phyloP scores from a whole-genome alignment of 2,113 vertebrate genomes.

The Clinocottus analis region DNA sequence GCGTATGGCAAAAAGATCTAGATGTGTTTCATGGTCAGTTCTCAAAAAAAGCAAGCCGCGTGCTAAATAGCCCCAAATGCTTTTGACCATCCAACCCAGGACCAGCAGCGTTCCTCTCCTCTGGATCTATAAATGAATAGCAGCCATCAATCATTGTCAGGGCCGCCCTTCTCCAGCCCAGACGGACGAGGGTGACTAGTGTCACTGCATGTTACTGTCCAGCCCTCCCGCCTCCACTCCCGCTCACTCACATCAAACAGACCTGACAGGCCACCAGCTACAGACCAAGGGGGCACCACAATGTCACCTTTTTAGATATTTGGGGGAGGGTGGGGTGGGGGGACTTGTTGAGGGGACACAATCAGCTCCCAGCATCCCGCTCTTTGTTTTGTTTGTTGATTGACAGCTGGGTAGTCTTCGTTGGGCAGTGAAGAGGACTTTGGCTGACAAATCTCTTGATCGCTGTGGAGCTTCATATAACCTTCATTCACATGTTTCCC shows the following conservation, averaged over 20 bases:
- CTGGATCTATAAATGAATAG: slow-evolving; percentile 92
- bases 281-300: slow-evolving; percentile 87
- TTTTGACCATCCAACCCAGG: slow-evolving; percentile 42
- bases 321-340: slow-evolving; percentile 40
- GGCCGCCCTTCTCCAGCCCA: slow-evolving; percentile 89
- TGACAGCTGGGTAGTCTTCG: slow-evolving; percentile 71
- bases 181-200: slow-evolving; percentile 94
- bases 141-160: slow-evolving; percentile 98
- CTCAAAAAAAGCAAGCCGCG: slow-evolving; percentile 34
- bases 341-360: slow-evolving; percentile 80
- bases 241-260: slow-evolving; percentile 88
- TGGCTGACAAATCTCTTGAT: slow-evolving; percentile 50
- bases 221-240: slow-evolving; percentile 88
- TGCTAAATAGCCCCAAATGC: slow-evolving; percentile 70
- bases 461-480: slow-evolving; percentile 28
- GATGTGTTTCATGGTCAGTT: slow-evolving; percentile 32
- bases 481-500: slow-evolving; percentile 27
- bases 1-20: neutral
- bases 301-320: slow-evolving; percentile 96
- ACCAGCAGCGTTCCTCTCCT: slow-evolving; percentile 52
- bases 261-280: slow-evolving; percentile 94
- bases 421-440: slow-evolving; percentile 63
- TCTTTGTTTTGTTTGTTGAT: slow-evolving; percentile 76
- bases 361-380: slow-evolving; percentile 63
- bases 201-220: slow-evolving; percentile 98